Conservation (phyloP, 2,888 invertebrate species). For the Argyra leucocephala region DNA sequence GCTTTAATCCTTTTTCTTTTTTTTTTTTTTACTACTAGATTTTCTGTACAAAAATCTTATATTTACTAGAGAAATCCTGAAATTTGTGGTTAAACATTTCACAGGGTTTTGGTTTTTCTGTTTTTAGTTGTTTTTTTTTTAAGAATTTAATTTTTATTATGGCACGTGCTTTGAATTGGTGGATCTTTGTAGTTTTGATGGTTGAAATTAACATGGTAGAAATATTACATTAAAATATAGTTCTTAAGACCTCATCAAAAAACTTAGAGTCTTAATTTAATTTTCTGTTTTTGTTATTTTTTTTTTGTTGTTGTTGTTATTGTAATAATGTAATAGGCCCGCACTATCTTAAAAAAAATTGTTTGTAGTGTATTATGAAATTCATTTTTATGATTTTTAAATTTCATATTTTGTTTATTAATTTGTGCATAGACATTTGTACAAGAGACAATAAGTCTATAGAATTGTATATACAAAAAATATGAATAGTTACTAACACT, state of each 20-base stretch:
- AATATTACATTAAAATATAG: not conserved
- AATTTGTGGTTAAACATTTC: not conserved
- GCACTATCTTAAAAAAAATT: too few species aligned
- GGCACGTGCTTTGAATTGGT: conserved; percentile 4
- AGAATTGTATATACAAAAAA: too few species aligned
- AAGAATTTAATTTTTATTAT: not conserved
- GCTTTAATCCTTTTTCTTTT: not conserved
- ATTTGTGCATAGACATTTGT: too few species aligned
- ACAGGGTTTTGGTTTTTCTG: not conserved
- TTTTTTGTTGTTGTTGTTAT: too few species aligned
- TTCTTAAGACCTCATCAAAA: not conserved
- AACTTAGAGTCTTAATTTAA: not conserved
- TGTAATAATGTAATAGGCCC: not conserved
- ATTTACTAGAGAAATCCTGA: too few species aligned
- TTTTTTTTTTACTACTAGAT: not conserved
- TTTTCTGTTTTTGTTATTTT: too few species aligned
- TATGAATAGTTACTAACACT: too few species aligned
- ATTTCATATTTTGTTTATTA: too few species aligned
- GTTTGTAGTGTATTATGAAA: too few species aligned
- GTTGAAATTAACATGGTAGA: not conserved
- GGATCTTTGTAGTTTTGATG: not conserved
- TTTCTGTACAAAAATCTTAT: too few species aligned
- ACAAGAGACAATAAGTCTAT: too few species aligned
- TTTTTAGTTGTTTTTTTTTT: not conserved
- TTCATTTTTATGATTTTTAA: too few species aligned